phyloP scores from a whole-genome alignment of 2,113 vertebrate species.

The Okapia johnstoni region DNA sequence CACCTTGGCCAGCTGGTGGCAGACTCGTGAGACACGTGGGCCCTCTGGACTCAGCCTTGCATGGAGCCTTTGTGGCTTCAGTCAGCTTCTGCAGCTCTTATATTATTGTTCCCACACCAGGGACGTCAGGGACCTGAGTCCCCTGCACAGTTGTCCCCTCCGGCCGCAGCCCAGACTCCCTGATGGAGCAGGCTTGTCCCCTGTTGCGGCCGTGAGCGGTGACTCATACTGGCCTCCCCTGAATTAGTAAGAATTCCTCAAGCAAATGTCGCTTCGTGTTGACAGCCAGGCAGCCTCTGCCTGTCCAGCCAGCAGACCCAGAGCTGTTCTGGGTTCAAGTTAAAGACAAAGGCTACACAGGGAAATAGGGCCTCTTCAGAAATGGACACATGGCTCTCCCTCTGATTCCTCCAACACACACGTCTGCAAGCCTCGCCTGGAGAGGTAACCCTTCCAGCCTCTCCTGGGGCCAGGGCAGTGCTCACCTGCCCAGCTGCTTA shows the following conservation, averaged over 20 bases:
- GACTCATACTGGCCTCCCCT: background rate
- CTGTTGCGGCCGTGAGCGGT: rapidly evolving
- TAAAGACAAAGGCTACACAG: background rate
- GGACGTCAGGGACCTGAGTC: background rate
- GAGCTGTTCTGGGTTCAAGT: background rate
- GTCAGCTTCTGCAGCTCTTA: background rate
- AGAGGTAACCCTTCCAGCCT: background rate
- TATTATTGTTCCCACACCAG: background rate
- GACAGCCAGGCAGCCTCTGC: background rate
- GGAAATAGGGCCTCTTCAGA: background rate
- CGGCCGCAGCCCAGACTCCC: rapidly evolving
- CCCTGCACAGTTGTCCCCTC: rapidly evolving
- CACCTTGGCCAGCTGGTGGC: background rate
- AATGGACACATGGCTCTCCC: background rate
- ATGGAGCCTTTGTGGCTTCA: rapidly evolving
- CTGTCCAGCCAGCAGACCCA: background rate
- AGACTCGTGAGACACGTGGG: rapidly evolving
- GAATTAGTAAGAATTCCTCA: rapidly evolving
- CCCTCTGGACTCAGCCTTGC: background rate
- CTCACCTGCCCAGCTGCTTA: background rate
- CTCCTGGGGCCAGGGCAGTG: background rate
- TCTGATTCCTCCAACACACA: rapidly evolving
- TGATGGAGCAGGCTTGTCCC: background rate
- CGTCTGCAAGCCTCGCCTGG: background rate
- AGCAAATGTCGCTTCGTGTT: background rate